Evolutionary conservation across 2,797 vertebrate species (phyloP).

Genomic region (Notolepis coatsorum): DNA sequence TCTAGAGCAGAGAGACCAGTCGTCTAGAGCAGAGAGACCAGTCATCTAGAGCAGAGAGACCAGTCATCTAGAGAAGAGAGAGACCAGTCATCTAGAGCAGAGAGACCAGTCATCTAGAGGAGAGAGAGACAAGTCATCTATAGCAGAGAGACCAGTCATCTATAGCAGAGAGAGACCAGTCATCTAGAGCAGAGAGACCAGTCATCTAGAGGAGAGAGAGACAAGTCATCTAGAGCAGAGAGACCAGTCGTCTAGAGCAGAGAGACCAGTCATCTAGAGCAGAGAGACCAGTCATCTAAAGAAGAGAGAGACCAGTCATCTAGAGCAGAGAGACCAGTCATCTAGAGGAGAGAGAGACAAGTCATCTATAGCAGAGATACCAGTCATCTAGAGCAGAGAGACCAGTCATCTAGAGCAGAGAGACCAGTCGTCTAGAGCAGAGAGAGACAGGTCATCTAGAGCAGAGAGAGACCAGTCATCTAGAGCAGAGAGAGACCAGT

Average conservation of each 20-base stretch:
- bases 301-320: too few species aligned
- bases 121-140: too few species aligned
- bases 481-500: constrained; percentile 72
- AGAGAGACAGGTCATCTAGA: constrained; percentile 88
- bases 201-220: too few species aligned
- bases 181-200: constrained; percentile 75
- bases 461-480: constrained; percentile 80
- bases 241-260: constrained; percentile 82
- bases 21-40: constrained; percentile 79
- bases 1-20: constrained; percentile 77
- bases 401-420: constrained; percentile 82
- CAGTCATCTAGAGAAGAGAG: too few species aligned
- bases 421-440: too few species aligned
- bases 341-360: too few species aligned
- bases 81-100: constrained; percentile 85
- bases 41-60: constrained; percentile 77
- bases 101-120: too few species aligned
- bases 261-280: constrained; percentile 82
- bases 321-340: constrained; percentile 47
- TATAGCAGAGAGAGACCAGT: constrained; percentile 72
- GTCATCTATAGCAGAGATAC: constrained; percentile 81
- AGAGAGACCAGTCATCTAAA: too few species aligned
- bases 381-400: constrained; percentile 80
- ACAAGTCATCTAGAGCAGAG: constrained; percentile 80
- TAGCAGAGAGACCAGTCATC: constrained; percentile 79